phyloP scores from a whole-genome alignment of 2,797 vertebrate genomes.

The Tokudaia tokunoshimensis region DNA sequence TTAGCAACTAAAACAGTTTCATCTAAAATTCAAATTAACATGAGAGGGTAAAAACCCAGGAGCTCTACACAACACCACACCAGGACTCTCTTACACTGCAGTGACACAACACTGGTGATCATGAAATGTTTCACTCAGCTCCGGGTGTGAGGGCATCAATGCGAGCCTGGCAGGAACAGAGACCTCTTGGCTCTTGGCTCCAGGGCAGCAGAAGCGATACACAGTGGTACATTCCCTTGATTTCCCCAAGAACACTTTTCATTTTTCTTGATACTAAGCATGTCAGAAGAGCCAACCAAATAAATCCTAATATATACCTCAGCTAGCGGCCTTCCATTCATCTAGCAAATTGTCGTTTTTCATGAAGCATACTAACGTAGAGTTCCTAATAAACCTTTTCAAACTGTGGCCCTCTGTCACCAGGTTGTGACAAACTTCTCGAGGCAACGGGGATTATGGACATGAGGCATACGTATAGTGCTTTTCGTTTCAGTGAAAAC shows the following conservation, averaged over 20 bases:
- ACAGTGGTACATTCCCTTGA: background rate
- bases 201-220: background rate
- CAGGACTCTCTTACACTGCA: background rate
- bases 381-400: conserved; percentile 7
- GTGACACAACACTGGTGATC: background rate
- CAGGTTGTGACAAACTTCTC: background rate
- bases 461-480: background rate
- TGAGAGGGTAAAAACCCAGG: background rate
- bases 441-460: background rate
- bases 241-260: background rate
- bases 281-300: background rate
- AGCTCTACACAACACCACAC: conserved; percentile 6
- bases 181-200: background rate
- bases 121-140: background rate
- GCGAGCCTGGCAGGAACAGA: background rate
- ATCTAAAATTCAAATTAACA: conserved; percentile 58
- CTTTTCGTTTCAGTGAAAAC: background rate
- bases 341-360: background rate
- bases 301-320: background rate
- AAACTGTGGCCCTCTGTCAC: background rate
- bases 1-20: conserved; percentile 19
- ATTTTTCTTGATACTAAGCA: background rate
- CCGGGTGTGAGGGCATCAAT: background rate
- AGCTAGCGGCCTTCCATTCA: background rate
- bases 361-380: background rate